These are phyloP conservation scores for Pelvicachromis taeniatus DNA, from an alignment of 2,113 vertebrate genomes.

Conservation along the genomic window DNA sequence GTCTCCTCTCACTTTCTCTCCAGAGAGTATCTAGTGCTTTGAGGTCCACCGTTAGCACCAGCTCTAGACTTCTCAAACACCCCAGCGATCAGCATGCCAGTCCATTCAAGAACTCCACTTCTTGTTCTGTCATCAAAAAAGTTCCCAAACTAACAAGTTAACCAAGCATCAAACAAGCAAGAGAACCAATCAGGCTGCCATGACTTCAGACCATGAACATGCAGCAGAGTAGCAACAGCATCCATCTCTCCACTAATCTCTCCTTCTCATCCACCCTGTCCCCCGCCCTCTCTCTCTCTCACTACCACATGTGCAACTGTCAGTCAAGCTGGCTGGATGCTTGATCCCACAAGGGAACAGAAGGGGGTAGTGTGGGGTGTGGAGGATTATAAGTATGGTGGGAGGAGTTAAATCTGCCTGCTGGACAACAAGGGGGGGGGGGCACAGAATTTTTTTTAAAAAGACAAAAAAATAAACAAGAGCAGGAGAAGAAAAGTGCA, in stretches of 20 bases:
- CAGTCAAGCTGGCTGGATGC: conserved; percentile 52
- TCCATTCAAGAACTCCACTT: neutral
- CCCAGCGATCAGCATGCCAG: neutral
- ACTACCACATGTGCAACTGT: conserved; percentile 52
- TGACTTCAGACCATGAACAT: neutral
- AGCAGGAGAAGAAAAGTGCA: neutral
- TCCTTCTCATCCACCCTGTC: conserved; percentile 22
- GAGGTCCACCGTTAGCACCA: neutral
- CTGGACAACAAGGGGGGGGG: conserved; percentile 75
- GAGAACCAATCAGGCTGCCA: conserved; percentile 7
- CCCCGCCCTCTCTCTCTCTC: conserved; percentile 17
- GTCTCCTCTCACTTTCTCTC: conserved; percentile 12
- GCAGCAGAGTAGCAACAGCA: conserved; percentile 38
- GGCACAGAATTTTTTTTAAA: neutral
- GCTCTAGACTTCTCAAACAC: neutral
- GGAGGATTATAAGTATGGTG: conserved; percentile 87
- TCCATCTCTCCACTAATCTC: conserved; percentile 53
- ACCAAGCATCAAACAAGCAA: neutral
- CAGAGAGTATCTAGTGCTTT: neutral
- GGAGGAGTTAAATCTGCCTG: conserved; percentile 84
- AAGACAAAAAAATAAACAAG: neutral
- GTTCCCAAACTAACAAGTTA: neutral
- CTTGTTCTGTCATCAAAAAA: neutral
- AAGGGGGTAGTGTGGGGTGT: conserved; percentile 76
- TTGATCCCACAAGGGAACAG: conserved; percentile 61